Base-by-base conservation (phyloP, 2,888 invertebrate genomes). In the Philereme transversata region DNA sequence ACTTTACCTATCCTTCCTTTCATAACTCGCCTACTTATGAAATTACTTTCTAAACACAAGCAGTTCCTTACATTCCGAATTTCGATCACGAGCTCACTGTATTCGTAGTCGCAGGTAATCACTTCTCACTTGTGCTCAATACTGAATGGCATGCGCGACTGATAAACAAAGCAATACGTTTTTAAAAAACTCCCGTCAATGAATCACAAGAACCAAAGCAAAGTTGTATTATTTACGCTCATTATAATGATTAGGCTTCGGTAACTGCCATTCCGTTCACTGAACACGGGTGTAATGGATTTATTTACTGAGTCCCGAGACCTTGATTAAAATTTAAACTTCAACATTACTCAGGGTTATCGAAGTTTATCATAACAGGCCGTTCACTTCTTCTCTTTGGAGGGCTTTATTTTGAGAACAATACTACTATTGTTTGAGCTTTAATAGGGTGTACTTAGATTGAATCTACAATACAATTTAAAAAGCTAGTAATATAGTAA, bases 251-350 rank as follows among this genome's bases (percentile, higher is more conserved):
- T 11, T 45, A 11, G 7, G 38, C 49, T 49, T 49, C 38, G 38
- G 57, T 53, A 44, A 61, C 72, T 66, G 66, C 67, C 71, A 73
- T 70, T 62, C 73, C 63, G 64, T 51, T 69, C 70, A 62, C 69
- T 63, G 63, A 64, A 66, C 71, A 65, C 54, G 53, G 69, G 56
- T 67, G 67, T 71, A 79, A 72, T 78, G 76, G 53, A 62, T 41
- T 34, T 65, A 69, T 51, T 51, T 53, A 46, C 63, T 66, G 66
- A 44, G 46, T 57, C 57, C 52, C 56, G 57, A 68, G 66, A 55
- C 79, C 76, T 75, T 79, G 73, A 68, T 74, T 77, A 70, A 58
- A 59, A 73, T 72, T 71, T 76, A 73, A 69, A 67, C 64, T 63
- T 60, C 34, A 54, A 49, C 62, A 64, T 60, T 56, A 49, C 60